Percentiles rank a stretch among this genome's conserved stretches.
These are phyloP conservation scores for Tryphoninae sp. DNA, from an alignment of 2,888 invertebrate genomes.

Conservation along the genomic window DNA sequence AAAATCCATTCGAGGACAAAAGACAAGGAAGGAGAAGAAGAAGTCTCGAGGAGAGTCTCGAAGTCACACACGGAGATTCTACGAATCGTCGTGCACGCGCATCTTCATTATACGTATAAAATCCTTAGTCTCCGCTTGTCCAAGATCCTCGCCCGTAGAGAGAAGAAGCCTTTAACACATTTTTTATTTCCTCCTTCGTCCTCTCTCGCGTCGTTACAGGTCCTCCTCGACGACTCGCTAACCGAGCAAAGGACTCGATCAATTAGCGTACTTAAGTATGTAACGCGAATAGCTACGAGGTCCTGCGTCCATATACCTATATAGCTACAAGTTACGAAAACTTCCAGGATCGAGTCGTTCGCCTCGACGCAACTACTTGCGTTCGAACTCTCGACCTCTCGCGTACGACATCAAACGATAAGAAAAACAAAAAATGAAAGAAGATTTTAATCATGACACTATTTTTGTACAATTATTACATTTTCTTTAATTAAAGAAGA, in stretches of 20 bases:
- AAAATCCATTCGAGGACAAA: background rate
- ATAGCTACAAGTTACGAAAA: conserved; percentile 57
- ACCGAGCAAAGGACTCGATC: conserved; percentile 70
- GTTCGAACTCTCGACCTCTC: conserved; percentile 42
- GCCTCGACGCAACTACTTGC: conserved; percentile 60
- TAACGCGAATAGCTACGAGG: conserved; percentile 29
- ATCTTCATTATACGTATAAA: conserved; percentile 73
- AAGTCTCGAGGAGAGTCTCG: background rate
- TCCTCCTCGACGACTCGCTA: conserved; percentile 36
- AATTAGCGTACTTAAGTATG: conserved; percentile 72
- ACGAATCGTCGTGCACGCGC: conserved; percentile 75
- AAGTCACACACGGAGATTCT: conserved; percentile 64
- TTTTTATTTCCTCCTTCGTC: conserved; percentile 13
- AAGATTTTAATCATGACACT: background rate
- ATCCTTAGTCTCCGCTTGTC: conserved; percentile 62
- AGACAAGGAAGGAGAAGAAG: conserved; percentile 5
- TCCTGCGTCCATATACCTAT: conserved; percentile 1
- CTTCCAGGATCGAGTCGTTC: conserved; percentile 69
- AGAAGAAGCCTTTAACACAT: conserved; percentile 44
- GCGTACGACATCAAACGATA: conserved; percentile 5
- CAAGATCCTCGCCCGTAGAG: conserved; percentile 28
- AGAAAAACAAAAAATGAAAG: background rate
- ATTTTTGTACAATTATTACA: conserved; percentile 2
- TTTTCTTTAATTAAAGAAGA: background rate
- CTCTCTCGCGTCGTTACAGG: conserved; percentile 36